These are phyloP conservation scores for Acipenser oxyrinchus DNA, from an alignment of 2,797 vertebrate genomes.

Conservation along the genomic window DNA sequence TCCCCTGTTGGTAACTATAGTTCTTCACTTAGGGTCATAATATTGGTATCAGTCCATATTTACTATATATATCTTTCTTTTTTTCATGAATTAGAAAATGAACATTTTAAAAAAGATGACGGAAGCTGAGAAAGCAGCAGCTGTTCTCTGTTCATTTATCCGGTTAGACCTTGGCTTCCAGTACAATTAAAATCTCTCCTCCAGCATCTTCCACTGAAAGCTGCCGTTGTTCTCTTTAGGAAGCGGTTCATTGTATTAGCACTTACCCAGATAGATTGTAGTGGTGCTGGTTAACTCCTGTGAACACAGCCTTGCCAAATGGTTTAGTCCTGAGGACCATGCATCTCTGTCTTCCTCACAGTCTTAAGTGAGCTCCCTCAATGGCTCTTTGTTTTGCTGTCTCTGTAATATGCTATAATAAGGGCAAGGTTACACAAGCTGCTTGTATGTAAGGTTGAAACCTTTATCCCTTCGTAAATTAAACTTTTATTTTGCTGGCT, in stretches of 20 bases:
- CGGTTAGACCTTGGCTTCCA: not conserved
- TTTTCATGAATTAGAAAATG: no score
- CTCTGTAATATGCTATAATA: constrained; percentile 9
- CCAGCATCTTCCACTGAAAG: not conserved
- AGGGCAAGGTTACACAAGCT: not conserved
- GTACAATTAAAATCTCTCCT: not conserved
- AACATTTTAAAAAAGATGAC: no score
- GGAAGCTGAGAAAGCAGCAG: not conserved
- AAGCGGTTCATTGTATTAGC: not conserved
- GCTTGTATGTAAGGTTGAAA: not conserved
- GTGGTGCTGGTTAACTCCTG: not conserved
- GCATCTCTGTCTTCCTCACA: constrained; percentile 5
- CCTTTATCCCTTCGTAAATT: no score
- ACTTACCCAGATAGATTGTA: not conserved
- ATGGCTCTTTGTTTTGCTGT: constrained; percentile 3
- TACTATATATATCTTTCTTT: no score
- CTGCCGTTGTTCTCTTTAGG: constrained; percentile 1
- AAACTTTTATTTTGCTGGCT: no score
- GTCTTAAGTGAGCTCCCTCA: constrained; percentile 8
- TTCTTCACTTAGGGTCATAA: no score
- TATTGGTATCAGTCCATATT: no score
- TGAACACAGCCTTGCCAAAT: constrained; percentile 10
- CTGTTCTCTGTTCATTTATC: not conserved
- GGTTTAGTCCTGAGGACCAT: constrained; percentile 6
- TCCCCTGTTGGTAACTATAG: no score